Base-by-base conservation (phyloP, 2,888 invertebrate genomes). In the Pogonocherus hispidulus region DNA sequence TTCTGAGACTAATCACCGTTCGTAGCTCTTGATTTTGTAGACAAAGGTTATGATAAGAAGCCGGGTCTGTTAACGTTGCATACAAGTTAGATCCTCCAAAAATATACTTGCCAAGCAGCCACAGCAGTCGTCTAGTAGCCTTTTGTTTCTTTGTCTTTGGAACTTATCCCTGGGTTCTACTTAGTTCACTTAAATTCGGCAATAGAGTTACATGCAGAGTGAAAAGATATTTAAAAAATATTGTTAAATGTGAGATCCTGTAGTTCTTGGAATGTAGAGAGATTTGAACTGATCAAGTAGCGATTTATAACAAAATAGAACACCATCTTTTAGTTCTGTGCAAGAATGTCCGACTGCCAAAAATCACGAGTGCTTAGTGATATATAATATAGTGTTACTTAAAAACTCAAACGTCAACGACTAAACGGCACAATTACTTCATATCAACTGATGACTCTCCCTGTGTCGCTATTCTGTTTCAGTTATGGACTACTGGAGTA, bases 211-310 rank as follows among this genome's bases (percentile, higher is more conserved):
- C 67, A 78, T 76, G 77, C 79, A 79, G 76, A 78, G 71, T 76
- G 76, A 79, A 75, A 73, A 71, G 72, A 73, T 73, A 73, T 72
- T 66, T 64, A 66, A 69, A 69, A 78, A 79, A 81, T 78, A 81
- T 82, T 83, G 83, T 84, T 84, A 80, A 82, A 83, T 83, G 83
- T 84, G 83, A 82, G 82, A 84, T 83, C 81, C 81, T 80, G 82
- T 84, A 85, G 84, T 82, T 80, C 81, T 82, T 82, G 83, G 82
- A 81, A 80, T 78, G 82, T 82, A 84, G 83, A 75, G 69, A 79
- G 80, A 80, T 73, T 75, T 76, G 80, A 82, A 83, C 81, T 82
- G 82, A 80, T 79, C 75, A 76, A 74, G 73, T 75, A 76, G 65
- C 60, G 67, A 64, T 72, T 67, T 67, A 72, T 66, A 51, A 70